These are phyloP conservation scores for Bothrops jararaca DNA, from an alignment of 2,113 vertebrate species.

Conservation along the genomic window DNA sequence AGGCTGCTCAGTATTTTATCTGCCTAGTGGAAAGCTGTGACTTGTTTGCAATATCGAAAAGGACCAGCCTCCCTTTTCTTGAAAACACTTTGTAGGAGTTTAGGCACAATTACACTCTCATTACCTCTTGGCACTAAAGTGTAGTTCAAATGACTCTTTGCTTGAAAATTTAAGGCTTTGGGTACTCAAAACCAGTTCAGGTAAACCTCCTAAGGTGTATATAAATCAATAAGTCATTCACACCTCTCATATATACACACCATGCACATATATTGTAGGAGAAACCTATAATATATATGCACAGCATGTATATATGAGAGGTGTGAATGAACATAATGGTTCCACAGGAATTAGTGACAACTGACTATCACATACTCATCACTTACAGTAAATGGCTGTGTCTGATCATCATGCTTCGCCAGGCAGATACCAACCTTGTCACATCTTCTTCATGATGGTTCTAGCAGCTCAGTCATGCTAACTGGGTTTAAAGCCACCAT, in stretches of 20 bases:
- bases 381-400: too few species aligned
- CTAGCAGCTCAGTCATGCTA: not conserved
- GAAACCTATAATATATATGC: not conserved
- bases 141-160: constrained; percentile 43
- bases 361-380: not conserved
- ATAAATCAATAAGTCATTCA: not conserved
- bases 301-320: not conserved
- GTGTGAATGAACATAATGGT: not conserved
- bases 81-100: constrained; percentile 47
- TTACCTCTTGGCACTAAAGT: constrained; percentile 32
- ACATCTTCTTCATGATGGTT: not conserved
- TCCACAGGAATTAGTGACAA: not conserved
- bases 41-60: constrained; percentile 40
- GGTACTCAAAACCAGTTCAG: constrained; percentile 2
- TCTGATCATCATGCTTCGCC: not conserved
- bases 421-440: not conserved
- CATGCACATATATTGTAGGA: not conserved
- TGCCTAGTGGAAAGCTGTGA: constrained; percentile 36
- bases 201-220: not conserved
- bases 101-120: constrained; percentile 49
- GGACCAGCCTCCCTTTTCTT: constrained; percentile 36
- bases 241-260: not conserved
- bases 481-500: not conserved
- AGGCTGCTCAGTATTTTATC: constrained; percentile 42
- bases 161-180: constrained; percentile 37